Base-by-base conservation (phyloP, 2,888 invertebrate species). In the Stenurella melanura region DNA sequence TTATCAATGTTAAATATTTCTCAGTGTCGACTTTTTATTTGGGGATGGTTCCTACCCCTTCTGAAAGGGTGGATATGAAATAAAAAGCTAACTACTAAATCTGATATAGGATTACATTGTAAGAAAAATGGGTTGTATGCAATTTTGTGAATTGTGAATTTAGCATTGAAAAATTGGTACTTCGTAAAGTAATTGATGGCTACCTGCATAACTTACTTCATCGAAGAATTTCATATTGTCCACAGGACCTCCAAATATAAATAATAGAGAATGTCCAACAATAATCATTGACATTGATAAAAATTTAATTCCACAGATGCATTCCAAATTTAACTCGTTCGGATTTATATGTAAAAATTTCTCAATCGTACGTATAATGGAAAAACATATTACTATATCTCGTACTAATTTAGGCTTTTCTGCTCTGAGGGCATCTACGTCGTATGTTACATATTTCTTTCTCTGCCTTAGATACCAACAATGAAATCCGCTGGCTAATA, bases 201-300 rank as follows among this genome's bases (percentile, higher is more conserved):
- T 57, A 57, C 18, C 18, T 56, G 56, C 12, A 56, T 12, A 18
- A 80, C 85, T 81, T 88, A 93, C 93, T 87, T 92, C 86, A 82
- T 92, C 91, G 90, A 92, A 92, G 84, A 93, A 94, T 77, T 91
- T 91, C 15, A 91, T 90, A 85, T 95, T 94, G 87, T 93, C 90
- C 0, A 94, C 91, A 0, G 95, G 94, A 69, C 94, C 94, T 84
- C 93, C 92, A 19, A 93, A 91, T 61, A 93, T 91, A 84, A 94
- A 95, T 63, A 94, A 88, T 50, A 94, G 89, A 0, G 93, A 92
- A 85, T 95, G 95, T 0, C 94, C 94, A 50, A 90, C 90, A 7
- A 94, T 89, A 66, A 95, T 94, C 66, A 94, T 91, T 0, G 92
- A 80, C 95, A 95, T 95, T 0, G 94, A 92, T 66, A 94, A 84